These are phyloP conservation scores for Drosophila sturtevanti DNA, from an alignment of 1,140 invertebrate species.

Conservation along the genomic window DNA sequence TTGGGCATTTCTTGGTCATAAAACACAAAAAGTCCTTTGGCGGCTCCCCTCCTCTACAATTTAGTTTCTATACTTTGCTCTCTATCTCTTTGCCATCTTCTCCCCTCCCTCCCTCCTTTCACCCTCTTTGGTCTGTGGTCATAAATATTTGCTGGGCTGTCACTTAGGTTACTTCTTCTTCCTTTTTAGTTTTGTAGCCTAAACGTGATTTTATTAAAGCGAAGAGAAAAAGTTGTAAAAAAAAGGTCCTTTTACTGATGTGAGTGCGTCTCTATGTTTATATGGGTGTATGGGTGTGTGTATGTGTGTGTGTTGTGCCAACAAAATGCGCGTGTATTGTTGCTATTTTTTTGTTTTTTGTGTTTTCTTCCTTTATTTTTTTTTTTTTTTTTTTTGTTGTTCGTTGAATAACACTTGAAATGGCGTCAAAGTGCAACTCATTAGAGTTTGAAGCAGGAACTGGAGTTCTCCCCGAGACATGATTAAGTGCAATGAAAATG, in stretches of 20 bases:
- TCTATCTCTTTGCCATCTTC: conserved; percentile 25
- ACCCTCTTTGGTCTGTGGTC: conserved; percentile 41
- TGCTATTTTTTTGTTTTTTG: conserved; percentile 1
- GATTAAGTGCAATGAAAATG: conserved; percentile 76
- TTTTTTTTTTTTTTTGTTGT: conserved; percentile 50
- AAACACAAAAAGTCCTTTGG: conserved; percentile 57
- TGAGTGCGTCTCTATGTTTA: too few species aligned
- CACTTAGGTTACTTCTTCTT: conserved; percentile 42
- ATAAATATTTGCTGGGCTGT: conserved; percentile 52
- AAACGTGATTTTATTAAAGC: conserved; percentile 62
- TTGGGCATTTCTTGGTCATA: conserved; percentile 33
- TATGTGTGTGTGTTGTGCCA: not conserved
- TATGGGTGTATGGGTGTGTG: not conserved
- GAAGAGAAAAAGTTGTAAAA: conserved; percentile 39
- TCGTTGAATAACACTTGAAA: conserved; percentile 54
- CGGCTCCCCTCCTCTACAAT: not conserved
- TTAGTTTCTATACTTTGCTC: not conserved
- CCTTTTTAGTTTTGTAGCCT: conserved; percentile 58
- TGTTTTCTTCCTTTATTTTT: conserved; percentile 24
- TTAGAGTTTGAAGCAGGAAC: conserved; percentile 50
- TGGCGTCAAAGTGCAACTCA: conserved; percentile 73
- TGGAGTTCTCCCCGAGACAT: conserved; percentile 50
- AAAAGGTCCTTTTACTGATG: conserved; percentile 5
- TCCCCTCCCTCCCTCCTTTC: not conserved
- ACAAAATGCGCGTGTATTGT: conserved; percentile 11